Evolutionary conservation across 2,888 invertebrate species (phyloP).

Genomic region (Eretmocerus hayati): DNA sequence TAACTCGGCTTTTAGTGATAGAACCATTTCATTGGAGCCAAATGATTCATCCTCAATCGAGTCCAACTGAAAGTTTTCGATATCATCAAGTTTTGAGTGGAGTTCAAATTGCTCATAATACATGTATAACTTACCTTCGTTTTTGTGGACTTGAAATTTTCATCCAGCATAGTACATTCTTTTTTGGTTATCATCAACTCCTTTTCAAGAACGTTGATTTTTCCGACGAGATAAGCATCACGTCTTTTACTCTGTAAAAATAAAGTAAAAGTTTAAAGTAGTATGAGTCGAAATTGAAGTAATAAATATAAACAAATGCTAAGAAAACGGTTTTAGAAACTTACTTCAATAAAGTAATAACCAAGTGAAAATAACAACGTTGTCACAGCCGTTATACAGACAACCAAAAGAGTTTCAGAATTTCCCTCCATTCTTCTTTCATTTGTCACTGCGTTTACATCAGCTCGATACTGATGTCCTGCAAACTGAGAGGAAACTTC

Average conservation of each 20-base stretch:
- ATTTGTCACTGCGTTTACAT: slow-evolving; percentile 26
- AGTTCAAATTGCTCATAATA: not conserved
- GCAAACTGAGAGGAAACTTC: slow-evolving; percentile 2
- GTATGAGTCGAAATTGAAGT: not conserved
- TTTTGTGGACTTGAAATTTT: slow-evolving; percentile 45
- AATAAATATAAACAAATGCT: not conserved
- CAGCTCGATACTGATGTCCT: slow-evolving; percentile 13
- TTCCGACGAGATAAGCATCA: slow-evolving; percentile 64
- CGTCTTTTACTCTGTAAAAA: slow-evolving; percentile 54
- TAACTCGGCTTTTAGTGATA: slow-evolving; percentile 60
- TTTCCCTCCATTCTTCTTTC: slow-evolving; percentile 22
- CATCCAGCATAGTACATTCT: slow-evolving; percentile 53
- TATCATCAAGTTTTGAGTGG: no score
- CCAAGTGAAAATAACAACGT: slow-evolving; percentile 67
- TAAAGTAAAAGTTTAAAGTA: slow-evolving; percentile 1
- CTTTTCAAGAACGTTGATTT: slow-evolving; percentile 59
- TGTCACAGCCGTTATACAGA: slow-evolving; percentile 63
- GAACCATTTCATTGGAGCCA: slow-evolving; percentile 66
- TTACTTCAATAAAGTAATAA: slow-evolving; percentile 66
- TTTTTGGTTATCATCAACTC: slow-evolving; percentile 53
- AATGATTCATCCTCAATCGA: slow-evolving; percentile 66
- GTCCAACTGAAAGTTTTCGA: slow-evolving; percentile 41
- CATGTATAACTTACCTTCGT: slow-evolving; percentile 34
- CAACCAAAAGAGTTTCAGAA: slow-evolving; percentile 50
- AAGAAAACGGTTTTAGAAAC: slow-evolving; percentile 11